Base-by-base conservation (phyloP, 2,797 vertebrate genomes). In the Denticeps clupeoides region DNA sequence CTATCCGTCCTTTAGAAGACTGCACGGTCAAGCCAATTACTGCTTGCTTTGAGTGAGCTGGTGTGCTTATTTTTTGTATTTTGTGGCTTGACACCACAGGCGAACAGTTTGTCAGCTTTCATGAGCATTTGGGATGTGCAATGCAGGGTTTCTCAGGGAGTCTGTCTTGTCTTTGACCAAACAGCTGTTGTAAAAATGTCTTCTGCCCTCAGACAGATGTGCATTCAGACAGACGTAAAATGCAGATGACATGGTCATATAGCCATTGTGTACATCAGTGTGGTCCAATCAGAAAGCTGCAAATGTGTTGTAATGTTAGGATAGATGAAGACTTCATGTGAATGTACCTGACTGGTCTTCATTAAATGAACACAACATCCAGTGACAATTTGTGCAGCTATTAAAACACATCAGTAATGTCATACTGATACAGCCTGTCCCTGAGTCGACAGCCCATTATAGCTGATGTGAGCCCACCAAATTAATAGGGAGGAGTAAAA, bases 41-140 rank as follows among this genome's bases (percentile, higher is more conserved):
- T 27, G 26, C 8, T 51, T 44, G 50, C 49, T 68, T 62, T 65
- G 55, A 56, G 48, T 59, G 63, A 56, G 55, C 53, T 69, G 61
- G n/a, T n/a, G n/a, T n/a, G n/a, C 71, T 70, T 71, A 55, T 71
- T 71, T 51, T 56, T 56, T 67, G 58, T 71, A 60, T 57, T 65
- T 44, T 41, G 47, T 12, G 47, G 55, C 40, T 23, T 59, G 56
- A 63, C 61, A 43, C 41, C 46, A 49, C 63, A 70, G 70, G 71
- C 41, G 55, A 51, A 69, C 71, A 67, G 45, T 49, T 47, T 28
- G 9, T 21, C 27, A 29, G 35, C 35, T 51, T 32, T 22, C 29
- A 11, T 7, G 26, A 16, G n/a, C 23, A 3, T 3, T 35, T 18
- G n/a, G n/a, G n/a, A n/a, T n/a, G n/a, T n/a, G n/a, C n/a, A n/a